These are phyloP conservation scores for Merodon equestris DNA, from an alignment of 2,888 invertebrate genomes.

Conservation along the genomic window DNA sequence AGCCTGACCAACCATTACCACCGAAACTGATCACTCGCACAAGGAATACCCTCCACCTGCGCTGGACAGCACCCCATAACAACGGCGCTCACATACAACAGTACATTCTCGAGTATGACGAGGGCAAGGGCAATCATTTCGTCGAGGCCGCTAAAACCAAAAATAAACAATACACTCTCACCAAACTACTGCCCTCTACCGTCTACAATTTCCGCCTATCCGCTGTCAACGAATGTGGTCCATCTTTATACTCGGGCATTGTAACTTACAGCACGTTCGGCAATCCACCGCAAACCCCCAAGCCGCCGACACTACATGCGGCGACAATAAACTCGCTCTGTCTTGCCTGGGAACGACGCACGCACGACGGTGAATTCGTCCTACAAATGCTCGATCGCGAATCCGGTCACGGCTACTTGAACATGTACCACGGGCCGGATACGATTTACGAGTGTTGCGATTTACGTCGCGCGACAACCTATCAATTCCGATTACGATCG, in stretches of 20 bases:
- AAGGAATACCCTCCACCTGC: conserved; percentile 85
- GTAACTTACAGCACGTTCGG: conserved; percentile 87
- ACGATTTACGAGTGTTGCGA: conserved; percentile 84
- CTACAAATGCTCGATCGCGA: conserved; percentile 88
- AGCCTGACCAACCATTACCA: conserved; percentile 88
- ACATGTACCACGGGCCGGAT: conserved; percentile 89
- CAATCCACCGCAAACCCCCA: conserved; percentile 88
- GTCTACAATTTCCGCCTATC: conserved; percentile 90
- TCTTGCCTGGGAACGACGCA: conserved; percentile 87
- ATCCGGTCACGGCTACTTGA: conserved; percentile 87
- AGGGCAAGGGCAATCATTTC: conserved; percentile 84
- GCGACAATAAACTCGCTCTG: conserved; percentile 83
- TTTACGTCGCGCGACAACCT: conserved; percentile 87
- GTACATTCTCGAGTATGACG: conserved; percentile 89
- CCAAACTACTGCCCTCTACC: conserved; percentile 88
- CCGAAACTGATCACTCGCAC: conserved; percentile 86
- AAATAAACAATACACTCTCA: conserved; percentile 87
- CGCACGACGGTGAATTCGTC: conserved; percentile 89
- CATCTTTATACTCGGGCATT: conserved; percentile 85
- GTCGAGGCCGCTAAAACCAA: conserved; percentile 86
- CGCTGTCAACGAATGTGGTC: conserved; percentile 90
- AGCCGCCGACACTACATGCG: conserved; percentile 85
- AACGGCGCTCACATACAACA: conserved; percentile 89
- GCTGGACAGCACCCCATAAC: conserved; percentile 86
- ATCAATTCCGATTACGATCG: conserved; percentile 89